Evolutionary conservation across 2,888 invertebrate species (phyloP).

Genomic region (Nomada ruficornis): DNA sequence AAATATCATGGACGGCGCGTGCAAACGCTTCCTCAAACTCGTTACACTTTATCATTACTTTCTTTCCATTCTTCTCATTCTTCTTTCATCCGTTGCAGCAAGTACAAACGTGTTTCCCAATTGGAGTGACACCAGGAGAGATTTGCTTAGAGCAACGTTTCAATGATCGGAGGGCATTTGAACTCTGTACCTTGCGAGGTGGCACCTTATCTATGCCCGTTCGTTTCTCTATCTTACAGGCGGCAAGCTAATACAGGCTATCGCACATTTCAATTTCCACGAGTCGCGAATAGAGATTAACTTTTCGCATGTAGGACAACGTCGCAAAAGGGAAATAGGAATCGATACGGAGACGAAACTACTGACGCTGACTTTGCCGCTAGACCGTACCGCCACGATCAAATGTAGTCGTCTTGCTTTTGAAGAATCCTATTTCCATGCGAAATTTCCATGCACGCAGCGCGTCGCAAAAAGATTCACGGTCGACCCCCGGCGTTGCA

Average conservation of each 20-base stretch:
- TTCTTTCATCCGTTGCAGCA: neutral
- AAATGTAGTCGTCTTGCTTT: slow-evolving; percentile 11
- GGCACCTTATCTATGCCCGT: too few species aligned
- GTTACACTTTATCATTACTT: slow-evolving; percentile 8
- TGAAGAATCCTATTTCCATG: neutral
- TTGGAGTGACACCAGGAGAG: neutral
- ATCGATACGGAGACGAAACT: neutral
- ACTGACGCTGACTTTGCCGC: neutral
- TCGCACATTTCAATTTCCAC: too few species aligned
- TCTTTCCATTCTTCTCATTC: neutral
- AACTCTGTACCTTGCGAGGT: too few species aligned
- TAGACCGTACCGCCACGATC: neutral
- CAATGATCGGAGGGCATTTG: neutral
- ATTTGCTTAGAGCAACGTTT: neutral
- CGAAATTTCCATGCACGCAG: slow-evolving; percentile 1
- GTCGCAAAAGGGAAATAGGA: neutral
- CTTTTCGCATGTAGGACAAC: neutral
- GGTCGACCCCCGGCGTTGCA: neutral
- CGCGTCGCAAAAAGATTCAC: slow-evolving; percentile 3
- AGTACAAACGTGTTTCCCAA: neutral
- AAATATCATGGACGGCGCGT: too few species aligned
- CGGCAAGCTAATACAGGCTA: too few species aligned
- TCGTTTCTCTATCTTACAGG: too few species aligned
- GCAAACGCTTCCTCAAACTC: neutral
- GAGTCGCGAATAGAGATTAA: too few species aligned